Conservation (phyloP, 2,113 vertebrate genomes). For the Varanus salvator region DNA sequence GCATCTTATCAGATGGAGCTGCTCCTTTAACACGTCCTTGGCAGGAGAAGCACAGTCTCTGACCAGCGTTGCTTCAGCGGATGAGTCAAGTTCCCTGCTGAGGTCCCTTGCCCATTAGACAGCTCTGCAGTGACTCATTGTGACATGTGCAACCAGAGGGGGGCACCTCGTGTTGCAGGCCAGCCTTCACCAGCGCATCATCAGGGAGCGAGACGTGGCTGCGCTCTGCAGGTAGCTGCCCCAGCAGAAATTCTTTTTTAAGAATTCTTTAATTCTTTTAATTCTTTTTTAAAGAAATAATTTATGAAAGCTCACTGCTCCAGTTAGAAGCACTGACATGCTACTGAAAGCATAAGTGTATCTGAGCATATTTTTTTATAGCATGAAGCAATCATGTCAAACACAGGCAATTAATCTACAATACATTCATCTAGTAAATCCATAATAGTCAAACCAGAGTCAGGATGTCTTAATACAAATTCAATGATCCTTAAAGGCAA, state of each 20-base stretch:
- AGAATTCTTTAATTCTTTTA: too few species aligned
- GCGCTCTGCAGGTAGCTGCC: neutral
- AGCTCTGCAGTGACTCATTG: neutral
- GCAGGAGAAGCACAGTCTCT: neutral
- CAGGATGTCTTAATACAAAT: neutral
- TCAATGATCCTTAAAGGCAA: neutral
- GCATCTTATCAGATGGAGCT: neutral
- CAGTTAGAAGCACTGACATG: neutral
- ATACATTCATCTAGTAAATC: neutral
- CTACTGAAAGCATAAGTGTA: neutral
- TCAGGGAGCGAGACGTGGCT: neutral
- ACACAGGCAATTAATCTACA: conserved; percentile 6
- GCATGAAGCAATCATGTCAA: neutral
- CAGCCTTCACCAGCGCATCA: neutral
- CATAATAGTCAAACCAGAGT: neutral
- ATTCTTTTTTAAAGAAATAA: too few species aligned
- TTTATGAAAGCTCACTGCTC: neutral
- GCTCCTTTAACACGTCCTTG: neutral
- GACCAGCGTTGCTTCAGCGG: neutral
- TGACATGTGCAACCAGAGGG: neutral
- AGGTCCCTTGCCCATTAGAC: neutral
- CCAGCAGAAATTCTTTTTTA: neutral
- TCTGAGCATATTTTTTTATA: neutral
- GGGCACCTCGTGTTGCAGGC: neutral
- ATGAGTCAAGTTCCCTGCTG: neutral